phyloP scores from a whole-genome alignment of 2,113 vertebrate species.

The Labeo catla region DNA sequence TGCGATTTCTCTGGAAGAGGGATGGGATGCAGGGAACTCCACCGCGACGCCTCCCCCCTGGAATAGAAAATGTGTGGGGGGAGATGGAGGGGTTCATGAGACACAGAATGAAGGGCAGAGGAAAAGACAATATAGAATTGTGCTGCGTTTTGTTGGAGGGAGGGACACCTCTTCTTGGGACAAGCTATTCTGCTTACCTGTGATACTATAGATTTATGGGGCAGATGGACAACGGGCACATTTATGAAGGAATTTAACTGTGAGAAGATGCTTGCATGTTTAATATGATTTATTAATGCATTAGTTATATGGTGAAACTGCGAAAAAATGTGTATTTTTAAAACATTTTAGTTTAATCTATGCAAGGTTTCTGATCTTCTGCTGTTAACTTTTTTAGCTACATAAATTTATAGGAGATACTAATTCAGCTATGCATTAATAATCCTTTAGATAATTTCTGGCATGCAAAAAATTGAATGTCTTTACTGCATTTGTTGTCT shows the following conservation, averaged over 20 bases:
- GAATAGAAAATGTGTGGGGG: slow-evolving; percentile 30
- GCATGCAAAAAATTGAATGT: neutral
- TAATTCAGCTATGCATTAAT: neutral
- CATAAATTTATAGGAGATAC: neutral
- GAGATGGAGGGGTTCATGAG: slow-evolving; percentile 29
- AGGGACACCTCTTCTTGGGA: slow-evolving; percentile 43
- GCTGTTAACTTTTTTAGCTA: neutral
- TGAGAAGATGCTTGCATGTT: slow-evolving; percentile 37
- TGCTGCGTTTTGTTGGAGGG: slow-evolving; percentile 57
- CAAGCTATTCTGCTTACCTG: slow-evolving; percentile 2
- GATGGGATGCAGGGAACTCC: slow-evolving; percentile 29
- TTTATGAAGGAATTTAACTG: slow-evolving; percentile 26
- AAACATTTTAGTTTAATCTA: neutral
- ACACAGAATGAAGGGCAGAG: slow-evolving; percentile 67
- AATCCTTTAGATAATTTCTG: neutral
- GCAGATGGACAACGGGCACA: slow-evolving; percentile 17
- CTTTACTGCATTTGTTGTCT: neutral
- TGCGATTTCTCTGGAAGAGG: slow-evolving; percentile 29
- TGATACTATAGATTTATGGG: neutral
- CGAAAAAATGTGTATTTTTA: neutral
- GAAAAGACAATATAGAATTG: slow-evolving; percentile 58
- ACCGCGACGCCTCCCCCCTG: slow-evolving; percentile 46
- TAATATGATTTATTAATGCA: neutral
- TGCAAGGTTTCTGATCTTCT: slow-evolving; percentile 14
- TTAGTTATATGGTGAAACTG: neutral